Conservation (phyloP, 2,113 vertebrate genomes). For the Sterna hirundo region DNA sequence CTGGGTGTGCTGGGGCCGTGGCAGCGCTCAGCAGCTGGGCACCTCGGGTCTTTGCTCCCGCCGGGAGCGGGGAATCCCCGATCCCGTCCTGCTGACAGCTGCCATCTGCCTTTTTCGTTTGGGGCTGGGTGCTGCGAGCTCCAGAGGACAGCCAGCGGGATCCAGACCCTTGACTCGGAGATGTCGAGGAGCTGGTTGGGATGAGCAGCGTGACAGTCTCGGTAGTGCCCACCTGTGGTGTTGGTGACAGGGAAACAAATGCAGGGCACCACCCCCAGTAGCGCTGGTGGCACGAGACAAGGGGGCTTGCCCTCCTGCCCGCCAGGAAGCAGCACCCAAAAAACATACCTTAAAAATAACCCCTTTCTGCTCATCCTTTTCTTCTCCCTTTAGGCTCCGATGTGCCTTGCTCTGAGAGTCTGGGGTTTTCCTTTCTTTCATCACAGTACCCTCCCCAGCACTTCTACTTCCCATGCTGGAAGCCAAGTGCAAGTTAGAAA, state of each 20-base stretch:
- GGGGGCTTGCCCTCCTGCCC: background rate
- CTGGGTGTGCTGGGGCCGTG: background rate
- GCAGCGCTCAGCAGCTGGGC: background rate
- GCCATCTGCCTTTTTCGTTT: background rate
- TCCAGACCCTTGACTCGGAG: background rate
- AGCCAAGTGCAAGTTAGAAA: background rate
- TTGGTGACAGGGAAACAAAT: background rate
- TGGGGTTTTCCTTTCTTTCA: background rate
- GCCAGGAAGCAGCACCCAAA: background rate
- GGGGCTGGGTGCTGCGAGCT: background rate
- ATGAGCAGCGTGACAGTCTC: background rate
- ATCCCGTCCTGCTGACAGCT: background rate
- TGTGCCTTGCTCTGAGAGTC: background rate
- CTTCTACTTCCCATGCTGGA: background rate
- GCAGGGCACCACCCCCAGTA: background rate
- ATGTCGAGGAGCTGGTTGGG: background rate
- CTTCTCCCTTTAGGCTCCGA: background rate
- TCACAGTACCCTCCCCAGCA: background rate
- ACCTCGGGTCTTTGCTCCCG: background rate
- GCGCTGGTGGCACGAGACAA: fast-evolving
- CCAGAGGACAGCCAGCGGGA: background rate
- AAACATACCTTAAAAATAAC: background rate
- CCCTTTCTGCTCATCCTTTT: background rate
- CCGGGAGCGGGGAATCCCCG: background rate
- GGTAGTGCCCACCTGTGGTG: background rate